These are phyloP conservation scores for Tokudaia muenninki DNA, from an alignment of 2,797 vertebrate genomes.

Conservation along the genomic window DNA sequence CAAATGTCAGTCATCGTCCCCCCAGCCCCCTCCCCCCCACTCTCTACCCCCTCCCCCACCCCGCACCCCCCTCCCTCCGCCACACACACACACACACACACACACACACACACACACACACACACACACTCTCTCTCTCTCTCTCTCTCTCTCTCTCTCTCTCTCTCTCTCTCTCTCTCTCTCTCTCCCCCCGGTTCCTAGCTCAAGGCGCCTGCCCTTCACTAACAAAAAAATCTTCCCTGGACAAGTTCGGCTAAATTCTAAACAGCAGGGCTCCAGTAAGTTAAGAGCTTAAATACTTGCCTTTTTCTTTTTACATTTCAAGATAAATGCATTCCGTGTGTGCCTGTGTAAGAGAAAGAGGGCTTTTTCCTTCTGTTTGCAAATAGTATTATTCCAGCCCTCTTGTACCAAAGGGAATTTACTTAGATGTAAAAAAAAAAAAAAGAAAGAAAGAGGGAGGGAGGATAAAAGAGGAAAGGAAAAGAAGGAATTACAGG, in stretches of 20 bases:
- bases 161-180: no score
- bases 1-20: constrained; percentile 56
- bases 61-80: no score
- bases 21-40: no score
- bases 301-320: constrained; percentile 28
- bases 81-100: no score
- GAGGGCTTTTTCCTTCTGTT: constrained; percentile 68
- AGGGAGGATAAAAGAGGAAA: constrained; percentile 38
- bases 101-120: background rate
- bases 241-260: background rate
- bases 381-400: constrained; percentile 75
- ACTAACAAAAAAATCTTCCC: background rate
- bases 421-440: background rate
- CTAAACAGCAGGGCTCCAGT: constrained; percentile 49
- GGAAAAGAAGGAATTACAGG: constrained; percentile 72
- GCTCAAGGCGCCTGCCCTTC: background rate
- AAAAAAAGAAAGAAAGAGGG: constrained; percentile 55
- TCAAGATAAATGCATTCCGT: constrained; percentile 47
- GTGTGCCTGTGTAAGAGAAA: background rate
- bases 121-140: no score
- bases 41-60: no score
- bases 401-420: constrained; percentile 68
- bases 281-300: constrained; percentile 74
- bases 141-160: no score
- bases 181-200: background rate